Evolutionary conservation across 1,140 invertebrate species (phyloP), one percentile per base, ranked within the genome.

Genomic region (Dufourea novaeangliae): DNA sequence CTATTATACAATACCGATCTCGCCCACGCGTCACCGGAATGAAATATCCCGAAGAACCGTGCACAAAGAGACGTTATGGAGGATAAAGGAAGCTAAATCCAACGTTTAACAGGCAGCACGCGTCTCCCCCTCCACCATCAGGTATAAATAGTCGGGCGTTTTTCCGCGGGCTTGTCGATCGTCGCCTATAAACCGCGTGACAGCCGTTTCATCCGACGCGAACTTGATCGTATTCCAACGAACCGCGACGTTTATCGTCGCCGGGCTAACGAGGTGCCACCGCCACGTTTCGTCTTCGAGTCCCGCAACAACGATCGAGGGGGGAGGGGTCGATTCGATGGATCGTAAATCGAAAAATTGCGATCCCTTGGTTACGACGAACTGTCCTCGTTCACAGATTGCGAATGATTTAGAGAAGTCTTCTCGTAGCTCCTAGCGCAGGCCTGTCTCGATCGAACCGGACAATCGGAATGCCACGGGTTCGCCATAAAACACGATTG

Each of bases 231-330:
- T 54, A 69, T 39, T 69, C 59, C 57, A 73, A 74, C 54, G 37
- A 63, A 46, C 32, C 14, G 29, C 17, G 69, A 67, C 46, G 41
- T 75, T 83, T 83, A 79, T 75, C 74, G 34, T n/a, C 14, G 44
- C n/a, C 27, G 25, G 32, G n/a, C 74, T 74, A 75, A 79, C 46
- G 69, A 67, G 12, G 41, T 27, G 27, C 22, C n/a, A 6, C 64
- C 39, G 22, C 34, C 61, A 3, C 8, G 32, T 20, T 1, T 37
- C 27, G 27, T 34, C 25, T 22, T 52, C 17, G 41, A 34, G 17
- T 70, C 59, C n/a, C n/a, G n/a, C n/a, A n/a, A n/a, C n/a, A n/a
- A n/a, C n/a, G n/a, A 14, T 17, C 62, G 25, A 34, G 3, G 46
- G n/a, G 56, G 22, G 14, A 12, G 67, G 34, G 22, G 20, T 8